Percentiles rank a stretch among this genome's conserved stretches.
Conservation (phyloP, 2,113 vertebrate species). For the Probosciger aterrimus region DNA sequence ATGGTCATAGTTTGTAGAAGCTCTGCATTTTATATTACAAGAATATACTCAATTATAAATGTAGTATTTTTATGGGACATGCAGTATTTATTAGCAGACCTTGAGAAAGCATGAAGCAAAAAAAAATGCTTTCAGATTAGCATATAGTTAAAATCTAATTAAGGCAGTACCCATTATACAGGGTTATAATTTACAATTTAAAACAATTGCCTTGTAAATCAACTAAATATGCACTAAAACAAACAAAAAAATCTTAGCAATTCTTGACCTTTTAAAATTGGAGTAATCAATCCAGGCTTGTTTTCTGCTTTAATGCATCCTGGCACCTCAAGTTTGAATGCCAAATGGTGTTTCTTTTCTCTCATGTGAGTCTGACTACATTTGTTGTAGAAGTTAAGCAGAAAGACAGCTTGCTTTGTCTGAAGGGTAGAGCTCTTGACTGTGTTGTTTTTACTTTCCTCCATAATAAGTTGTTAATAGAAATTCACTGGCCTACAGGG, state of each 20-base stretch:
- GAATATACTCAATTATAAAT: constrained; percentile 20
- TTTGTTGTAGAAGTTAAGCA: constrained; percentile 72
- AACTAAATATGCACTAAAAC: constrained; percentile 47
- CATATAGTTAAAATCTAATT: constrained; percentile 45
- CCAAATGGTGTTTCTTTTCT: constrained; percentile 64
- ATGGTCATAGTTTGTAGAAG: constrained; percentile 7
- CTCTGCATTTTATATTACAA: background rate
- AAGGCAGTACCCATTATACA: constrained; percentile 21
- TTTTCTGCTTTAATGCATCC: constrained; percentile 61
- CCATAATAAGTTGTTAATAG: constrained; percentile 75
- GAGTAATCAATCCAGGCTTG: constrained; percentile 63
- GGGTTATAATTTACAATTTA: constrained; percentile 55
- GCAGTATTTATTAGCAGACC: background rate
- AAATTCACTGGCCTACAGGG: constrained; percentile 76
- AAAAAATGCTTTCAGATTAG: background rate
- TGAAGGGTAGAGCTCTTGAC: constrained; percentile 71
- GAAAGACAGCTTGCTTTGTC: constrained; percentile 73
- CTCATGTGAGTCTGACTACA: constrained; percentile 47
- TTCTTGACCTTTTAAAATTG: constrained; percentile 72
- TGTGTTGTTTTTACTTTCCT: constrained; percentile 69
- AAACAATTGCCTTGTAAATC: constrained; percentile 56
- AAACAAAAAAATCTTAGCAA: constrained; percentile 52
- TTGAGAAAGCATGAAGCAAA: background rate
- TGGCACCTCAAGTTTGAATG: constrained; percentile 70
- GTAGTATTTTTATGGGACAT: background rate